Conservation (phyloP, 2,888 invertebrate species). For the Protophormia terraenovae region DNA sequence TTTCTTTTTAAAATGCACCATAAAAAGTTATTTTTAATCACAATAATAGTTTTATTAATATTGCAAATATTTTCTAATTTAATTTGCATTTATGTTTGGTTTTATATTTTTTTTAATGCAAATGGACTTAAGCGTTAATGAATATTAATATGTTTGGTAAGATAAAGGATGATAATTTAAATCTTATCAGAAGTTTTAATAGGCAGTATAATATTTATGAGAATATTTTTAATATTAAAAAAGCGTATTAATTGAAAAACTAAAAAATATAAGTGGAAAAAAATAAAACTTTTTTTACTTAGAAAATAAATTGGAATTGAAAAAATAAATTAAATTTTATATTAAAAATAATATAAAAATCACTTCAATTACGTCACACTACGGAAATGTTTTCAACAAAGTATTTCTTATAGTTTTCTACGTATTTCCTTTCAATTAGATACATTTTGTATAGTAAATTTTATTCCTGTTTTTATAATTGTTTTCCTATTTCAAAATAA, state of each 20-base stretch:
- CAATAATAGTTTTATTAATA: background rate
- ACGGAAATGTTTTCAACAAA: conserved; percentile 23
- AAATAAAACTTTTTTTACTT: no score
- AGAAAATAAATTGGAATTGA: no score
- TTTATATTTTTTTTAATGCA: background rate
- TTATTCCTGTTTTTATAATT: conserved; percentile 21
- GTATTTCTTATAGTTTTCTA: background rate
- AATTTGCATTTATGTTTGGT: background rate
- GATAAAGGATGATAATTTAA: background rate
- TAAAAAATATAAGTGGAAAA: no score
- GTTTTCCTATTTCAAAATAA: background rate
- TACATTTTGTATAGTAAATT: background rate
- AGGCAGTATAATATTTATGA: background rate
- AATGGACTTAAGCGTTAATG: background rate
- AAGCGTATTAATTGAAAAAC: no score
- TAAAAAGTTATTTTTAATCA: conserved; percentile 10
- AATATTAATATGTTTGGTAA: background rate
- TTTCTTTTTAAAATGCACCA: conserved; percentile 5
- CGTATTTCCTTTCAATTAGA: conserved; percentile 17
- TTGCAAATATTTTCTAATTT: conserved; percentile 7
- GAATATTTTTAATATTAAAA: background rate
- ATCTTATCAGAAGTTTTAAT: background rate
- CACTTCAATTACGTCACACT: background rate
- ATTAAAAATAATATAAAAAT: background rate
- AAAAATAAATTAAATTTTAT: no score